Percentiles rank a stretch among this genome's conserved stretches.
Evolutionary conservation across 2,888 invertebrate species (phyloP).

Genomic region (Pemphredon lugubris): DNA sequence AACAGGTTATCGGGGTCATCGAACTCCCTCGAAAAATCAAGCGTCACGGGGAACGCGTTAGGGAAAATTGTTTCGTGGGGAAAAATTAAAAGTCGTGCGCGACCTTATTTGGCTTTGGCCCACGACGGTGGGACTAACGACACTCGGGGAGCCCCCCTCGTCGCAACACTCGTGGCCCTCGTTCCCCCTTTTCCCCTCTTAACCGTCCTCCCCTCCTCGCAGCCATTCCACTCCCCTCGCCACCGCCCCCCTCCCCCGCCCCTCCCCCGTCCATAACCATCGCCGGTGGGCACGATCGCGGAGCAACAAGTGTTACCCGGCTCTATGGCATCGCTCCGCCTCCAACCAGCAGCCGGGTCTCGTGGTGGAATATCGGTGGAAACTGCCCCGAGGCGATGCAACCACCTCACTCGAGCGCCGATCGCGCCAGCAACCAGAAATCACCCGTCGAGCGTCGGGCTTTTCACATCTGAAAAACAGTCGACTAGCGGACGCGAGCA

Average conservation of each 20-base stretch:
- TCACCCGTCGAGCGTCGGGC: background rate
- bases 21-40: too few species aligned
- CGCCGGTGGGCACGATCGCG: conserved; percentile 59
- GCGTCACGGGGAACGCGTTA: too few species aligned
- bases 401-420: conserved; percentile 79
- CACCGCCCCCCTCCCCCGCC: conserved; percentile 33
- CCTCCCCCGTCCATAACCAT: background rate
- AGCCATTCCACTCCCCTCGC: too few species aligned
- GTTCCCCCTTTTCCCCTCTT: background rate
- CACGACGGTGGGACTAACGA: too few species aligned
- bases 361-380: conserved; percentile 52
- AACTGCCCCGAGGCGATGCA: conserved; percentile 75
- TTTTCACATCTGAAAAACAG: too few species aligned
- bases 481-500: too few species aligned
- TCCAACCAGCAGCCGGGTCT: conserved; percentile 57
- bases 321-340: conserved; percentile 73
- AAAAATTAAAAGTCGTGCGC: too few species aligned
- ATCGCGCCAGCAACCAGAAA: conserved; percentile 71
- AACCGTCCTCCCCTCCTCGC: too few species aligned
- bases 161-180: background rate
- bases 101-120: too few species aligned
- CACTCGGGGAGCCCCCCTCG: background rate
- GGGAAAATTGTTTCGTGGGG: too few species aligned
- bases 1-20: too few species aligned
- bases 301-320: conserved; percentile 77